These are phyloP conservation scores for Microchrysa polita DNA, from an alignment of 2,888 invertebrate species.

Conservation along the genomic window DNA sequence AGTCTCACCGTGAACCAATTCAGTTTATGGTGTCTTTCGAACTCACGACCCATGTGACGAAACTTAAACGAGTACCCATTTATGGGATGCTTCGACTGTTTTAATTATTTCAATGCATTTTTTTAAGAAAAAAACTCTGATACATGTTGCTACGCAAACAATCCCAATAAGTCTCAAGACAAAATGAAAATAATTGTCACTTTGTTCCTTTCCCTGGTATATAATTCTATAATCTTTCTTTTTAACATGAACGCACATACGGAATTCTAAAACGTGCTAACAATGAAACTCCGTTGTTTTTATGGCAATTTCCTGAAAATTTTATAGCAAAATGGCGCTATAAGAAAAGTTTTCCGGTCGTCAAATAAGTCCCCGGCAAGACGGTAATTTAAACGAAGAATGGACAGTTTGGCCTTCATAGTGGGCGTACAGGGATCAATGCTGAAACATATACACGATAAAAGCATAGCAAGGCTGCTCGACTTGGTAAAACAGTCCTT, in stretches of 20 bases:
- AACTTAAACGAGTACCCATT: too few species aligned
- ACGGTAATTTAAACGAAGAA: not conserved
- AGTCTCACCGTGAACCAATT: too few species aligned
- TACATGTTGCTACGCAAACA: not conserved
- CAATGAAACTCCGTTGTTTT: not conserved
- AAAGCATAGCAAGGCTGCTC: not conserved
- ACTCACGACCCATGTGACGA: too few species aligned
- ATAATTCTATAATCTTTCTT: not conserved
- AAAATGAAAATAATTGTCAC: not conserved
- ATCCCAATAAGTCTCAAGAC: not conserved
- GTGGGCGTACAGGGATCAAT: constrained; percentile 5
- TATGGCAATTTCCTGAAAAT: constrained; percentile 4
- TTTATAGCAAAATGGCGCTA: not conserved
- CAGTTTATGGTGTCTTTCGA: too few species aligned
- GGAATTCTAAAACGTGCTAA: constrained; percentile 3
- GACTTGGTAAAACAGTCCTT: too few species aligned
- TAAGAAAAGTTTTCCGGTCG: not conserved
- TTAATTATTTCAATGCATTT: too few species aligned
- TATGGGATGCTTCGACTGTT: too few species aligned
- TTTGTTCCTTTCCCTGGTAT: not conserved
- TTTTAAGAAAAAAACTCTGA: too few species aligned
- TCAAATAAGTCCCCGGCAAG: not conserved
- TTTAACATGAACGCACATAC: not conserved
- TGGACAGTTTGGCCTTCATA: not conserved
- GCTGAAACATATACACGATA: not conserved